Conservation (phyloP, 2,797 vertebrate genomes). For the Naso thynnoides region DNA sequence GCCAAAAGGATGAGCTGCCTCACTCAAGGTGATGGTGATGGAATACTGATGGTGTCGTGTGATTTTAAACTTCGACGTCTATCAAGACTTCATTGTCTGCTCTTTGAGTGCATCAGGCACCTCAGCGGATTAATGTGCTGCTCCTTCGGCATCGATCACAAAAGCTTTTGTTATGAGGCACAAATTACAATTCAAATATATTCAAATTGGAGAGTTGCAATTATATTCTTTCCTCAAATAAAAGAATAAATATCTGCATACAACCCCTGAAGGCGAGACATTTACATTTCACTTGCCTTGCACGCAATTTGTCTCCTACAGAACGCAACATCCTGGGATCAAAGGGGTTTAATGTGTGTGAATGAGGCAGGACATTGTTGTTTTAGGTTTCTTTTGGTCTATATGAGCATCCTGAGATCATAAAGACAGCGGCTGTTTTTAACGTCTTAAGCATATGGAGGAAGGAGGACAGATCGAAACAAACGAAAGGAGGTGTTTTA, state of each 20-base stretch:
- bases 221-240: slow-evolving; percentile 38
- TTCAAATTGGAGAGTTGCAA: slow-evolving; percentile 42
- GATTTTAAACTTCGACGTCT: slow-evolving; percentile 49
- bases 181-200: slow-evolving; percentile 52
- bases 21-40: slow-evolving; percentile 43
- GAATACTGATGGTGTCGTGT: slow-evolving; percentile 56
- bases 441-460: slow-evolving; percentile 24
- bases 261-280: slow-evolving; percentile 12
- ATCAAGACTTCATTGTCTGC: slow-evolving; percentile 3
- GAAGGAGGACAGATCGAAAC: slow-evolving; percentile 24
- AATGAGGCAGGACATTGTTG: slow-evolving; percentile 15
- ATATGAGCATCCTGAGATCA: slow-evolving; percentile 21
- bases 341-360: slow-evolving; percentile 28
- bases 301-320: slow-evolving; percentile 10
- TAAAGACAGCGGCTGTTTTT: slow-evolving; percentile 9
- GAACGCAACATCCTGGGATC: slow-evolving; percentile 17
- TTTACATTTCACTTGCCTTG: slow-evolving; percentile 26
- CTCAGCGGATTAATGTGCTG: not conserved
- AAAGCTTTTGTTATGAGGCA: slow-evolving; percentile 17
- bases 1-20: slow-evolving; percentile 58
- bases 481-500: slow-evolving; percentile 20
- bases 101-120: slow-evolving; percentile 11
- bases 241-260: slow-evolving; percentile 39
- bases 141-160: slow-evolving; percentile 14
- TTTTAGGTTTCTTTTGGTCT: slow-evolving; percentile 26